Evolutionary conservation across 2,888 invertebrate genomes (phyloP).

Genomic region (Tenodera sinensis): DNA sequence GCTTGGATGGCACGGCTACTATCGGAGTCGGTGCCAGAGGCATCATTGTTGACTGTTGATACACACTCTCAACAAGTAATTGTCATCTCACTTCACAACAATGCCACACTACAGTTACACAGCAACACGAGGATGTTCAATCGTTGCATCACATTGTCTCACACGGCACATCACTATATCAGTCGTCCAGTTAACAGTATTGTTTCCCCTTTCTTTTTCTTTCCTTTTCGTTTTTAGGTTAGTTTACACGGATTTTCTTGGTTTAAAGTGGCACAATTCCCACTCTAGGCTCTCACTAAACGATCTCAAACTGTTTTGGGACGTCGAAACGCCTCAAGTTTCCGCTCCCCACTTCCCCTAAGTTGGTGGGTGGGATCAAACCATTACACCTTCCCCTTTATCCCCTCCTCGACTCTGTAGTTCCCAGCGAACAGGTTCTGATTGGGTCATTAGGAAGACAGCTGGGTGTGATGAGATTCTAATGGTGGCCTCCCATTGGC

Average conservation of each 20-base stretch:
- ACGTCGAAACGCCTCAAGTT: neutral
- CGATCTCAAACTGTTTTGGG: constrained; percentile 22
- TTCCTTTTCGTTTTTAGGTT: neutral
- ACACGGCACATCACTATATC: neutral
- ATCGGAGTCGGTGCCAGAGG: constrained; percentile 92
- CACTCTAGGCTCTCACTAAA: constrained; percentile 17
- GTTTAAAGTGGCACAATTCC: neutral
- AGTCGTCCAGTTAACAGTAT: neutral
- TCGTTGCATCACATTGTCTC: neutral
- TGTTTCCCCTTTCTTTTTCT: neutral
- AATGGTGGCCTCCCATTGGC: constrained; percentile 29
- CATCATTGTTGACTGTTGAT: constrained; percentile 61
- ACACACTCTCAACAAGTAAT: neutral
- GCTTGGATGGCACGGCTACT: constrained; percentile 86
- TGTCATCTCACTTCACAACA: neutral
- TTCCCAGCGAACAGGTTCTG: constrained; percentile 12
- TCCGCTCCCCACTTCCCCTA: neutral
- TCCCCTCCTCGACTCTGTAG: neutral
- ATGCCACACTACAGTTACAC: neutral
- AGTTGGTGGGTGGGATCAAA: constrained; percentile 6
- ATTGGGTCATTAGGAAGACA: constrained; percentile 30
- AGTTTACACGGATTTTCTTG: neutral
- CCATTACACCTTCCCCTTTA: constrained; percentile 1
- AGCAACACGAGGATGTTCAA: neutral
- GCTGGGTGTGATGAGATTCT: constrained; percentile 29